Base-by-base conservation (phyloP, 2,797 vertebrate genomes). In the Pampus argenteus region DNA sequence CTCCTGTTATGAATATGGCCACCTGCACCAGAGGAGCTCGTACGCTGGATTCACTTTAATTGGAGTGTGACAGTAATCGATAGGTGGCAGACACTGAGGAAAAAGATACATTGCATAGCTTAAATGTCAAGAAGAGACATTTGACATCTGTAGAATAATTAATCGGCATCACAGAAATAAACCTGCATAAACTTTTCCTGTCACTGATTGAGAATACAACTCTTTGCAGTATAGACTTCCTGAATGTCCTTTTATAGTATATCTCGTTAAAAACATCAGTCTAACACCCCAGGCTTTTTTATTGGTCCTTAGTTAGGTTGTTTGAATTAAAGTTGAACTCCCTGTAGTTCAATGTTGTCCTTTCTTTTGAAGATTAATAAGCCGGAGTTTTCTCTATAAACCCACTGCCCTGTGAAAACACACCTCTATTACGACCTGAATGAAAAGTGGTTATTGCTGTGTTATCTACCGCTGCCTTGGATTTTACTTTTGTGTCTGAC, bases 81-180 rank as follows among this genome's bases (percentile, higher is more conserved):
- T 89, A 81, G 44, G 61, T 81, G 76, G 51, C 76, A 79, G 62
- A 61, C 56, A 51, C 62, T 66, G 58, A 78, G 36, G 80, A 67
- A 82, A 82, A 77, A 79, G 75, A 61, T 65, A 17, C 82, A 76
- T 74, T 82, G 73, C 83, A 83, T 47, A 69, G 47, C 72, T 44
- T 54, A 84, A 88, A 86, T 91, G 79, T 84, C 87, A 86, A 81
- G 77, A 86, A 85, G 77, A 91, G 82, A 88, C 76, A 73, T 88
- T 85, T 86, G 70, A 48, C 70, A 49, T 70, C 57, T 29, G 69
- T 60, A 25, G 60, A 66, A 70, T 55, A 76, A 58, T 62, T 54
- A 5, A 18, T 78, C 56, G 66, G 22, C 31, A 40, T 64, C 14
- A 13, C 34, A 11, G 11, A 36, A 36, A 11, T 36, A 36, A 36